Base-by-base conservation (phyloP, 2,113 vertebrate species). In the Melanotaenia duboulayi region DNA sequence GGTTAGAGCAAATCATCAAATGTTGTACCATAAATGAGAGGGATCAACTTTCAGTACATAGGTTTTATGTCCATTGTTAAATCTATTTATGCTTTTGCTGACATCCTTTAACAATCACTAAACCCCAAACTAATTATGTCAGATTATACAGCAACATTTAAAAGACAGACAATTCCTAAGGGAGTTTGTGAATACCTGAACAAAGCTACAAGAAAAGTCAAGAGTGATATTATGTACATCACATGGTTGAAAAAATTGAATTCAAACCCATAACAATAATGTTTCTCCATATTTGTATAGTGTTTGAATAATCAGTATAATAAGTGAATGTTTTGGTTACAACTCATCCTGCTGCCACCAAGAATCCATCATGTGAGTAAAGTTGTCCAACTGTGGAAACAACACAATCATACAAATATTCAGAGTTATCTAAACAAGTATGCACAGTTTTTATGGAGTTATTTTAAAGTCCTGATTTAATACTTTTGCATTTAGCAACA, bases 151-250 rank as follows among this genome's bases (percentile, higher is more conserved):
- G n/a, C n/a, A 40, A 40, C 12, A 12, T 11, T 40, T 40, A 11
- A 40, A 28, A 28, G 28, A 28, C 9, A 40, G 39, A 23, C 12
- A 44, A 16, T 23, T 51, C 17, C 37, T 23, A 46, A n/a, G 55
- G 59, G 37, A 72, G 24, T 13, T 7, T 13, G 62, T 64, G 62
- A n/a, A 35, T 25, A 64, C n/a, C 13, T 14, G 39, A 65, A 11
- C 28, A 23, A 0, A 48, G 39, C 40, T 25, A 68, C 65, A 66
- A 14, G 32, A 11, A 68, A 24, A 58, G 37, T 16, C 4, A 25
- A 49, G 52, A 32, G 24, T 23, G 2, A 3, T 42, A 39, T 5
- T 16, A 44, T 10, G 42, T 20, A 14, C 17, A 32, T 58, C 11
- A 23, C 19, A 2, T 42, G 20, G 4, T 32, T 25, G 14, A 55